Conservation (phyloP, 2,113 vertebrate genomes). For the Ammospiza caudacuta region DNA sequence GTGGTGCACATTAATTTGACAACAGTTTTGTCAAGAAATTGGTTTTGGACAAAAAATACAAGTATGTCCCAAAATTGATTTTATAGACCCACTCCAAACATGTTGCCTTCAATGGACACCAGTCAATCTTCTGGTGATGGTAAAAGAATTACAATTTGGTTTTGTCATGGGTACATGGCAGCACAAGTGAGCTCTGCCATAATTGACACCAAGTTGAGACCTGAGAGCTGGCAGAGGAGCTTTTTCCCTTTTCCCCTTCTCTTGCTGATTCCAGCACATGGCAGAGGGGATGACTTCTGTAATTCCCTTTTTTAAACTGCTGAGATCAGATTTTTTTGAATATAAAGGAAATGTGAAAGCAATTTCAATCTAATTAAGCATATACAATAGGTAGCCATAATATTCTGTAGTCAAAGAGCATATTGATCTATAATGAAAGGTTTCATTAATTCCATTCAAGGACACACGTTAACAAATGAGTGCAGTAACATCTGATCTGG, state of each 20-base stretch:
- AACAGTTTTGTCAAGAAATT: neutral
- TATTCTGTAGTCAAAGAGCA: slow-evolving; percentile 1
- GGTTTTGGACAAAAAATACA: neutral
- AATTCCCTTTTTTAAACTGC: slow-evolving; percentile 31
- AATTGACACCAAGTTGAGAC: neutral
- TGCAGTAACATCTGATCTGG: slow-evolving; percentile 11
- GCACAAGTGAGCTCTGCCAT: neutral
- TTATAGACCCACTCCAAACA: neutral
- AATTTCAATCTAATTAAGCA: slow-evolving; percentile 17
- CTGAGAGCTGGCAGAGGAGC: neutral
- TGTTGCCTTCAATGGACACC: neutral
- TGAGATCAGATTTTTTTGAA: slow-evolving; percentile 14
- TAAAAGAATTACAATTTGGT: neutral
- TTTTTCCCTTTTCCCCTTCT: neutral
- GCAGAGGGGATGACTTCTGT: neutral
- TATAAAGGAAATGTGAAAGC: slow-evolving; percentile 30
- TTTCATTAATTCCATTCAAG: slow-evolving; percentile 45
- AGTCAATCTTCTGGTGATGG: neutral
- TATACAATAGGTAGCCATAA: slow-evolving; percentile 17
- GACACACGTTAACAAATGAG: slow-evolving; percentile 7
- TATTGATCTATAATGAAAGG: slow-evolving; percentile 46
- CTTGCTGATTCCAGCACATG: neutral
- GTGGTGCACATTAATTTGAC: neutral
- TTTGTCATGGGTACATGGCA: neutral
- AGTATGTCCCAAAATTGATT: neutral